Base-by-base conservation (phyloP, 64 coral and sea anemone species). In the Exaiptasia diaphana region DNA sequence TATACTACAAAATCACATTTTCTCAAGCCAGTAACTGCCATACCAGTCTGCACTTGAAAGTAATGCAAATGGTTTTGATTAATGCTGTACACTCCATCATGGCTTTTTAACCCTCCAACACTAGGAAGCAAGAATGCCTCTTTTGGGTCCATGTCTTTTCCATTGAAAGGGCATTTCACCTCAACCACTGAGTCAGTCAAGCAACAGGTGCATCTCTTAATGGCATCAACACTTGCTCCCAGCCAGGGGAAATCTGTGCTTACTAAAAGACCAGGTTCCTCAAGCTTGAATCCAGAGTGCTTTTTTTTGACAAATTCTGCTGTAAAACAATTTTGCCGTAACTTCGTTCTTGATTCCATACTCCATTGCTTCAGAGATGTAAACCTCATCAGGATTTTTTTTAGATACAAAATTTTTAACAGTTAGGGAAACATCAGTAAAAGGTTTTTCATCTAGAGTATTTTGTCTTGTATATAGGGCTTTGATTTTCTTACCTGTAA, bases 1-100 rank as follows among this genome's bases (percentile, higher is more conserved):
- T 64, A 91, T 33, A 67, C 77, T 17, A 85, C 75, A 85, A 91
- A 91, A 22, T 91, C 89, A 80, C 89, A 85, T 58, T 31, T 60
- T 7, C 56, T 46, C 7, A 78, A 53, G 20, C 81, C 71, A 57
- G 38, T 53, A 27, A 85, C 61, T 21, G 80, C 63, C 74, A 85
- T 91, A 29, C 58, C 48, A 67, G 73, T 85, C 62, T 91, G 74
- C 35, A 91, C 50, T 71, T 91, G 81, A 78, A 85, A 85, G 53
- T 85, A 85, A 42, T 91, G 48, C 11, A 58, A n/a, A 36, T 91
- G 81, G 27, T 42, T 79, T 31, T 45, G 5, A 28, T 75, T 74
- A 39, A 93, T 38, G 6, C 45, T 43, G 2, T 43, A 50, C 34
- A 81, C 76, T 43, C 87, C 78, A 36, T 84, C 43, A 65, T 45